Evolutionary conservation across 2,113 vertebrate species (phyloP).

Genomic region (Cinclus mexicanus): DNA sequence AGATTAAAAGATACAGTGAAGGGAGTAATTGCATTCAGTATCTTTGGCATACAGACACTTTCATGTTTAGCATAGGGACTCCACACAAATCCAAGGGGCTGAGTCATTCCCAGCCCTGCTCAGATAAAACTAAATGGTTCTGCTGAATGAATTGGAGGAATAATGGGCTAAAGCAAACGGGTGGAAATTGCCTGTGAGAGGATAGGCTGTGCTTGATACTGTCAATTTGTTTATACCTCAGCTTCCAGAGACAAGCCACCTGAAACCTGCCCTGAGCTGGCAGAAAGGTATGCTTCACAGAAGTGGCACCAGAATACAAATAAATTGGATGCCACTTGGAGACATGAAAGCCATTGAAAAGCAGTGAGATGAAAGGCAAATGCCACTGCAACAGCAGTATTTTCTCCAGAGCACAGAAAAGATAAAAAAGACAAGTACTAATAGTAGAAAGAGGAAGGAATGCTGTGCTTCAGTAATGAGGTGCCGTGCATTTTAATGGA

Average conservation of each 20-base stretch:
- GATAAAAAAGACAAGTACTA: conserved; percentile 39
- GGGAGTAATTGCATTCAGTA: background rate
- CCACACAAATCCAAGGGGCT: background rate
- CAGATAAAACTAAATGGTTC: background rate
- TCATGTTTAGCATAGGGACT: background rate
- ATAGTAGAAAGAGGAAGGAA: conserved; percentile 51
- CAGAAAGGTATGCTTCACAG: conserved; percentile 38
- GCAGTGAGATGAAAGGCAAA: conserved; percentile 68
- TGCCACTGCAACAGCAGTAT: conserved; percentile 52
- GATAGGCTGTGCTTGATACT: conserved; percentile 39
- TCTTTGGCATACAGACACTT: background rate
- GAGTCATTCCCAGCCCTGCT: background rate
- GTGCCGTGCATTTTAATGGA: background rate
- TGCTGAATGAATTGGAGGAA: conserved; percentile 30
- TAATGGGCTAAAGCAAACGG: background rate
- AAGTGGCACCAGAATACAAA: conserved; percentile 66
- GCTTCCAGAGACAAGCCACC: conserved; percentile 35
- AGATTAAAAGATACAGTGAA: background rate
- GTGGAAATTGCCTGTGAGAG: conserved; percentile 47
- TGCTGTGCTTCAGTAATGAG: background rate
- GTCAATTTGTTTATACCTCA: conserved; percentile 53
- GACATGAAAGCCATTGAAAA: conserved; percentile 50
- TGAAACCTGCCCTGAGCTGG: conserved; percentile 38
- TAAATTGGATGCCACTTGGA: conserved; percentile 68
- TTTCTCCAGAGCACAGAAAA: conserved; percentile 56